A percentile compares a stretch with the other conserved stretches of the same genome.
phyloP scores from a whole-genome alignment of 2,888 invertebrate species.

The Melolontha melolontha region DNA sequence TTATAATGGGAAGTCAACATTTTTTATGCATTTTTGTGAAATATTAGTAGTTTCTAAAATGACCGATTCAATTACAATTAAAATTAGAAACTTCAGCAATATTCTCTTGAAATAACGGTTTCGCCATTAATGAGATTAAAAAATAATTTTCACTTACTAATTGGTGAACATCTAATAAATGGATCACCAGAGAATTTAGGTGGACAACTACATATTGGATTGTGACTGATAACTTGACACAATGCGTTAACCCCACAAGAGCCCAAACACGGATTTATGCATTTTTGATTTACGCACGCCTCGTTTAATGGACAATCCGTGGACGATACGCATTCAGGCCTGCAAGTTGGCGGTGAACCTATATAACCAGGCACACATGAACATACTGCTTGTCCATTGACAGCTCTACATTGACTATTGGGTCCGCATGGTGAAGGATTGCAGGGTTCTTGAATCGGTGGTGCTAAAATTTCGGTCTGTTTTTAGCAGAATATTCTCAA shows the following conservation, averaged over 20 bases:
- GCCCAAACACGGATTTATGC: conserved; percentile 76
- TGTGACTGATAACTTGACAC: conserved; percentile 80
- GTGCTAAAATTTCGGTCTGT: conserved; percentile 45
- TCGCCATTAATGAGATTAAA: too few species aligned
- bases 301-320: conserved; percentile 75
- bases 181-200: conserved; percentile 73
- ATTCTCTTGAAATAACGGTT: too few species aligned
- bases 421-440: conserved; percentile 75
- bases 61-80: too few species aligned
- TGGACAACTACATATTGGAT: conserved; percentile 78
- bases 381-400: conserved; percentile 76
- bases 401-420: conserved; percentile 73
- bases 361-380: conserved; percentile 75
- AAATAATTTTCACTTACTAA: conserved; percentile 65
- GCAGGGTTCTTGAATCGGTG: conserved; percentile 67
- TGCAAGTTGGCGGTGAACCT: conserved; percentile 75
- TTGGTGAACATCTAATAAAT: conserved; percentile 71
- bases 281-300: conserved; percentile 78
- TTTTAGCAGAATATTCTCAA: background rate
- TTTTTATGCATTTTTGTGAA: too few species aligned
- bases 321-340: conserved; percentile 78
- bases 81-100: too few species aligned
- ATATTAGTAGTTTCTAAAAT: too few species aligned
- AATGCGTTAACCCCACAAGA: conserved; percentile 76
- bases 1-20: too few species aligned